phyloP scores from a whole-genome alignment of 2,888 invertebrate genomes.

The Archips xylosteana region DNA sequence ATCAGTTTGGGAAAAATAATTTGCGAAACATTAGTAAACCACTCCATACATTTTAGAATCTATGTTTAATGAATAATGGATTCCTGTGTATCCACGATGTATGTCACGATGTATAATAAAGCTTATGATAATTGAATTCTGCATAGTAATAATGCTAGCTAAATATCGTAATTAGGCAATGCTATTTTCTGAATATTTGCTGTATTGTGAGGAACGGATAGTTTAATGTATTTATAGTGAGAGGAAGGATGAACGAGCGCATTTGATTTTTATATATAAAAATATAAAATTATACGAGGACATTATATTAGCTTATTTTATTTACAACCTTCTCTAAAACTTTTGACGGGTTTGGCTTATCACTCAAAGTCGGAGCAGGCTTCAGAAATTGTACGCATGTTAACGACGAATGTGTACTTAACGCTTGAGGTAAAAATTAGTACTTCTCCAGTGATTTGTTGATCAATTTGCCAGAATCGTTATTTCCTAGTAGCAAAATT shows the following conservation, averaged over 20 bases:
- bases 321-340: slow-evolving; percentile 30
- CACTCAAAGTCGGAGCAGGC: not conserved
- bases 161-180: slow-evolving; percentile 83
- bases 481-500: too few species aligned
- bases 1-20: too few species aligned
- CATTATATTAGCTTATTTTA: slow-evolving; percentile 53
- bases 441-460: too few species aligned
- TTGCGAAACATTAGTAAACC: too few species aligned
- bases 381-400: not conserved
- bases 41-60: slow-evolving; percentile 54
- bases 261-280: slow-evolving; percentile 80
- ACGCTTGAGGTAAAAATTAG: not conserved
- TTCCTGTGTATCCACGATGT: slow-evolving; percentile 61
- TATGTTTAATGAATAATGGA: slow-evolving; percentile 58
- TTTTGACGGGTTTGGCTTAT: not conserved
- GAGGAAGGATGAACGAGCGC: slow-evolving; percentile 78
- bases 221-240: slow-evolving; percentile 79
- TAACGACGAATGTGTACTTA: not conserved
- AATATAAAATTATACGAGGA: slow-evolving; percentile 83
- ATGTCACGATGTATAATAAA: slow-evolving; percentile 77
- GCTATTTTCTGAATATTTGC: slow-evolving; percentile 83
- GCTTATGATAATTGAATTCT: slow-evolving; percentile 74
- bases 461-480: too few species aligned
- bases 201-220: slow-evolving; percentile 72
- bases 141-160: slow-evolving; percentile 80